phyloP scores from a whole-genome alignment of 2,113 vertebrate genomes.

The Stegostoma tigrinum region DNA sequence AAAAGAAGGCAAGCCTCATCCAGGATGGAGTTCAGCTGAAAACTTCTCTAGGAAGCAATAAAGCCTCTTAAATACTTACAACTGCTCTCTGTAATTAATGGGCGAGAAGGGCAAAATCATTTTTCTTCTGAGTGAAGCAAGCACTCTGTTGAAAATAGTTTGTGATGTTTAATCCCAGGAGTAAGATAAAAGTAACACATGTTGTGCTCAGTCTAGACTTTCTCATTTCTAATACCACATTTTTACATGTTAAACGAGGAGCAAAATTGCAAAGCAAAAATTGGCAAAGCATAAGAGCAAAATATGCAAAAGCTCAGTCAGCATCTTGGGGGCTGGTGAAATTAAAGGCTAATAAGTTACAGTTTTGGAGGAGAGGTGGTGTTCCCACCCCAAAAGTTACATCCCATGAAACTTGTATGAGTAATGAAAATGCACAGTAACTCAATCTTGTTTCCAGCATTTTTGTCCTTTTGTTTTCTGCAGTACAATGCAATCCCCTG shows the following conservation, averaged over 20 bases:
- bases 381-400: not conserved
- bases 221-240: not conserved
- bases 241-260: not conserved
- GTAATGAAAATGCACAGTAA: not conserved
- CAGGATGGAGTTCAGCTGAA: not conserved
- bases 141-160: not conserved
- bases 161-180: not conserved
- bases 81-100: not conserved
- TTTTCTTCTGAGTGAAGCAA: not conserved
- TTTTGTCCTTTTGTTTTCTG: not conserved
- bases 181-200: not conserved
- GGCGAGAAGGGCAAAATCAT: not conserved
- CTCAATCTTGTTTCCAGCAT: not conserved
- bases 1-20: not conserved
- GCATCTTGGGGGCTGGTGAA: too few relatives aligned
- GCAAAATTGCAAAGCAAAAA: not conserved
- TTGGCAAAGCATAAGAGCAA: not conserved
- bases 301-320: not conserved
- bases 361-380: too few relatives aligned
- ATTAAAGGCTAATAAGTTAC: not conserved
- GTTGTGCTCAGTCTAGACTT: not conserved
- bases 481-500: constrained; percentile 5
- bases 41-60: not conserved
- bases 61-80: not conserved
- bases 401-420: not conserved